Base-by-base conservation (phyloP, 2,888 invertebrate genomes). In the Trilocha varians region DNA sequence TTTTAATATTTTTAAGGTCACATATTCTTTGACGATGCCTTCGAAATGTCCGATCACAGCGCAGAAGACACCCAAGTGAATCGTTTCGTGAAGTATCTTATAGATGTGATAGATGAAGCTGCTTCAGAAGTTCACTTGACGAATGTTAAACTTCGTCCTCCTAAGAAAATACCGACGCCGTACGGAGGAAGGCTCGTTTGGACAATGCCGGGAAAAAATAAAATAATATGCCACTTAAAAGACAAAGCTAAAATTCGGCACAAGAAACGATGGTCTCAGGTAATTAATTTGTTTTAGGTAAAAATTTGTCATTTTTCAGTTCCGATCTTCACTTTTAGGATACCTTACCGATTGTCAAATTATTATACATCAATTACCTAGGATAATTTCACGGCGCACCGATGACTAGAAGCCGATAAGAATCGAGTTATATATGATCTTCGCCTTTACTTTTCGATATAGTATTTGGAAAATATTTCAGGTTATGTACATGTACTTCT, bases 401-500 rank as follows among this genome's bases (percentile, higher is more conserved):
- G n/a, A n/a, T n/a, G n/a, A n/a, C n/a, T n/a, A n/a, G n/a, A n/a
- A n/a, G n/a, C n/a, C n/a, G n/a, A n/a, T n/a, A n/a, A n/a, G n/a
- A n/a, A n/a, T n/a, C n/a, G n/a, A n/a, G n/a, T n/a, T n/a, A n/a
- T n/a, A n/a, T n/a, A n/a, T n/a, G n/a, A n/a, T n/a, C n/a, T n/a
- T n/a, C n/a, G n/a, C n/a, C n/a, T n/a, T n/a, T n/a, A n/a, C n/a
- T n/a, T n/a, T n/a, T n/a, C n/a, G n/a, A n/a, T n/a, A n/a, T n/a
- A n/a, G n/a, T n/a, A n/a, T n/a, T n/a, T n/a, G n/a, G n/a, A 14
- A 40, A 17, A 2, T 32, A 13, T 36, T 25, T 39, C 13, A 89
- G 89, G 93, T 93, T 8, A 96, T 96, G 96, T 96, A 96, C 76
- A 96, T 96, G 96, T 96, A 96, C 76, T 96, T 95, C 64, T 86